These are phyloP conservation scores for Garra rufa DNA, from an alignment of 2,113 vertebrate species.

Conservation along the genomic window DNA sequence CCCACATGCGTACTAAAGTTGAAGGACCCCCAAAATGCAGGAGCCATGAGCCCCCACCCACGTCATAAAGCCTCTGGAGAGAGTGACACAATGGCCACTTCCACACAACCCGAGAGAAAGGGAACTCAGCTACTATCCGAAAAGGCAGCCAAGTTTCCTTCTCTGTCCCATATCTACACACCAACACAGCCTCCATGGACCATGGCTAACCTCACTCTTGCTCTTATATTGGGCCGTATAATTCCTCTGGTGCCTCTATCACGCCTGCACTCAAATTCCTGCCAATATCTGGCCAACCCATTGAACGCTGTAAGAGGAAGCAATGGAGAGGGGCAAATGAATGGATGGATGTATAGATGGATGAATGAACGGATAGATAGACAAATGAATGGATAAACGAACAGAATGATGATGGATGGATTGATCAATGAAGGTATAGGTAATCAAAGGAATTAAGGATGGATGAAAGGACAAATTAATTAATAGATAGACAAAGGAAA, in stretches of 20 bases:
- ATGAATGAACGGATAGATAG: not conserved
- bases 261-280: not conserved
- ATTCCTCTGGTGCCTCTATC: conserved; percentile 28
- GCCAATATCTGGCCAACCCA: conserved; percentile 24
- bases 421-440: not conserved
- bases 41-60: not conserved
- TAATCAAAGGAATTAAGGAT: not conserved
- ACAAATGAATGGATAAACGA: not conserved
- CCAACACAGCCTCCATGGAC: conserved; percentile 19
- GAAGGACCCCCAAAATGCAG: not conserved
- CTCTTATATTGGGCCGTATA: conserved; percentile 28
- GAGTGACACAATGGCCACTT: conserved; percentile 21
- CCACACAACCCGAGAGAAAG: not conserved
- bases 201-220: conserved; percentile 30
- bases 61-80: conserved; percentile 23
- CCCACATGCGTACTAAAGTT: not conserved
- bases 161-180: conserved; percentile 9
- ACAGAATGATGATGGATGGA: not conserved
- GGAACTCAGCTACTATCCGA: conserved; percentile 19
- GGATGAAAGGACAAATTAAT: not conserved
- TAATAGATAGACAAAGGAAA: too few relatives aligned
- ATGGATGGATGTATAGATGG: not conserved
- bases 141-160: conserved; percentile 31
- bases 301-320: not conserved
- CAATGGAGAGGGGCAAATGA: not conserved